Evolutionary conservation across 2,113 vertebrate species (phyloP), one percentile per base, ranked within the genome.

Genomic region (Carassius gibelio): DNA sequence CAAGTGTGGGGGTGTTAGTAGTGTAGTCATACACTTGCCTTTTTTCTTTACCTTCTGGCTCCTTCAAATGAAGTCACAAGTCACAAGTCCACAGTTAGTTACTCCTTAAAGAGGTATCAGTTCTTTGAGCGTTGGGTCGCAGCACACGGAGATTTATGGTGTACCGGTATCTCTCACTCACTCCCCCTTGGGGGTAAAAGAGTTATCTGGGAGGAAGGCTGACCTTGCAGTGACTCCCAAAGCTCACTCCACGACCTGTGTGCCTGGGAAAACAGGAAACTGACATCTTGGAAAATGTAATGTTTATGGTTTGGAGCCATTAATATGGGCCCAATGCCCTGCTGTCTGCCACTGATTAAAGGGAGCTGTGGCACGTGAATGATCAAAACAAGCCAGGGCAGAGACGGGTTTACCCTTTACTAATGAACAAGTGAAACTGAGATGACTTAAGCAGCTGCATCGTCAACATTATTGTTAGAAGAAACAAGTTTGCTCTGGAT

Each of bases 151-250:
- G 64, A 68, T 79, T 45, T 79, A 83, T 42, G 42, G 61, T 80
- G 68, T 26, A 48, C 23, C 21, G 52, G 71, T 59, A 82, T 66
- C 78, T 80, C 50, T 81, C 38, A 1, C 55, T 36, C 75, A 82
- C 76, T 66, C 66, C 75, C 57, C 68, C 72, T 36, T 21, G 2
- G 50, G 66, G 75, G 75, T 26, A 30, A 50, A 83, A 80, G 26
- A 45, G 66, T 83, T 84, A 84, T 42, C n/a, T 92, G 91, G 92
- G 95, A 96, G 94, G 95, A 97, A 96, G 94, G 92, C 92, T 95
- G 95, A 97, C 96, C 96, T 94, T 90, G 93, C 93, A 89, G 91
- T 95, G 96, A 96, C 97, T 96, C 93, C 93, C 88, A 86, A 92
- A 88, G 92, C 92, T 92, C 92, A 92, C 91, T 93, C 94, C 94